These are phyloP conservation scores for Pollenia labialis DNA, from an alignment of 2,888 invertebrate species.

Conservation along the genomic window DNA sequence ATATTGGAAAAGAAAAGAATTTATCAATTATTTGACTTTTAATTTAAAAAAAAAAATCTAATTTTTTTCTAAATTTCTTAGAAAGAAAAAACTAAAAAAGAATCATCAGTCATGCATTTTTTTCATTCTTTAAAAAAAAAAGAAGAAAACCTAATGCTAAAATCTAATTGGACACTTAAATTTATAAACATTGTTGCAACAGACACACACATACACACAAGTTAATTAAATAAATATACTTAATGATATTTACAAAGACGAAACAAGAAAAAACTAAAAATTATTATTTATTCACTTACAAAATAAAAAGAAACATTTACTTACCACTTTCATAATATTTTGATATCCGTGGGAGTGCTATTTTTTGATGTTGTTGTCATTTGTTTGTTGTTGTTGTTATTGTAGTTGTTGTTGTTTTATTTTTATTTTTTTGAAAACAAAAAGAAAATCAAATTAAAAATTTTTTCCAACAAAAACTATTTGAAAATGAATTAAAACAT, in stretches of 20 bases:
- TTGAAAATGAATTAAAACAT: constrained; percentile 2
- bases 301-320: constrained; percentile 78
- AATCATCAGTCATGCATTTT: constrained; percentile 46
- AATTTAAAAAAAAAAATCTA: neutral
- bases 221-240: neutral
- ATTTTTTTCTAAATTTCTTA: neutral
- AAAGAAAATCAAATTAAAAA: constrained; percentile 75
- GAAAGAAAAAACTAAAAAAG: constrained; percentile 14
- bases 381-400: constrained; percentile 62
- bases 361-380: constrained; percentile 58
- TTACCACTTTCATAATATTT: constrained; percentile 88
- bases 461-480: constrained; percentile 54
- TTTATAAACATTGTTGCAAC: constrained; percentile 63
- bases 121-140: neutral
- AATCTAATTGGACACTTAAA: constrained; percentile 45
- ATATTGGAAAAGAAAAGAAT: neutral
- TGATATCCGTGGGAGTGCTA: constrained; percentile 87
- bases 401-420: constrained; percentile 74
- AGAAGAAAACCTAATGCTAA: constrained; percentile 30
- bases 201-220: constrained; percentile 45
- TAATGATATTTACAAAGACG: constrained; percentile 43
- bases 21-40: neutral
- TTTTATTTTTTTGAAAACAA: constrained; percentile 74
- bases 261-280: constrained; percentile 5
- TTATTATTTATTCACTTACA: neutral